Evolutionary conservation across 1,140 invertebrate species (phyloP).

Genomic region (Choristoneura fumiferana): DNA sequence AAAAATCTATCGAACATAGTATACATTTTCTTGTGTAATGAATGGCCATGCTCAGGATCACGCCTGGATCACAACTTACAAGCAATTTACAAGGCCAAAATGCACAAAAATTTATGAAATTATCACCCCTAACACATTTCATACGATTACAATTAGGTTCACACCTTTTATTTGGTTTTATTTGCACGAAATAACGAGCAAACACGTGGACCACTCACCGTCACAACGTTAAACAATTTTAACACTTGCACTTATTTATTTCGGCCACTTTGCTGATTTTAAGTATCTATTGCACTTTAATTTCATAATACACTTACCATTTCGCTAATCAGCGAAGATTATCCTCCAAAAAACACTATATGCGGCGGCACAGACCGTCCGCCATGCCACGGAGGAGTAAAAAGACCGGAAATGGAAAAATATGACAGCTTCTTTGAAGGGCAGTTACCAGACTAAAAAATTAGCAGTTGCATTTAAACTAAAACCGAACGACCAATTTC

Average conservation of each 20-base stretch:
- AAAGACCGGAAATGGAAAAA: constrained; percentile 70
- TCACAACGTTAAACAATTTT: constrained; percentile 22
- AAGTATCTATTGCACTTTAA: constrained; percentile 29
- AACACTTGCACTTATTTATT: constrained; percentile 46
- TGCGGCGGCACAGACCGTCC: constrained; percentile 74
- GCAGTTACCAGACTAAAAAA: constrained; percentile 49
- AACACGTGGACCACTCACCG: constrained; percentile 59
- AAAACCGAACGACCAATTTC: too few species aligned
- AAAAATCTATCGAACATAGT: too few species aligned
- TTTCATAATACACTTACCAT: constrained; percentile 63
- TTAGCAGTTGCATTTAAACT: background rate
- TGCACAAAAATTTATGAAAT: background rate
- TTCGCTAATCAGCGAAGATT: constrained; percentile 73
- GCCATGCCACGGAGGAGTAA: constrained; percentile 77
- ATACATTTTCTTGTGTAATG: too few species aligned
- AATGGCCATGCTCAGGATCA: background rate
- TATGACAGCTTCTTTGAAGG: constrained; percentile 49
- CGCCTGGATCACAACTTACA: background rate
- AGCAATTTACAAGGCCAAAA: background rate
- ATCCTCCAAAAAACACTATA: constrained; percentile 72
- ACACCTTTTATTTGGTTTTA: constrained; percentile 26
- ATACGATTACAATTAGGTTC: constrained; percentile 25
- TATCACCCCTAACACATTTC: background rate
- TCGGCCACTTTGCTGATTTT: constrained; percentile 30
- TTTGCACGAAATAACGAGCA: constrained; percentile 33